Conservation (phyloP, 2,113 vertebrate genomes). For the Aldabrachelys gigantea region DNA sequence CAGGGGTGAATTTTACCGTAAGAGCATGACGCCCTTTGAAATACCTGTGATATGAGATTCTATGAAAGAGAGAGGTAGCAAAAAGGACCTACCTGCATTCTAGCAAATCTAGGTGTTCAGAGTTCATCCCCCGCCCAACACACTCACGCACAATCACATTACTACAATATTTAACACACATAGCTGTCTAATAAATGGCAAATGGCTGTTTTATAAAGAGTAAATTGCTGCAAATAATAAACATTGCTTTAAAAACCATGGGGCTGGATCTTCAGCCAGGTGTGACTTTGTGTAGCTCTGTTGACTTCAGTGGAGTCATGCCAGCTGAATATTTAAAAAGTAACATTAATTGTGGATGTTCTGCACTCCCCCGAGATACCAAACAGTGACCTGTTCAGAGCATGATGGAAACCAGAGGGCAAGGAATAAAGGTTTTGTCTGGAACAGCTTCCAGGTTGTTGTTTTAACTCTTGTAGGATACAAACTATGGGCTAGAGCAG, state of each 20-base stretch:
- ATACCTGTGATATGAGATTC: background rate
- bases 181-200: rapidly evolving
- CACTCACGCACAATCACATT: background rate
- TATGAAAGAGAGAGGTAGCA: background rate
- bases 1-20: no score
- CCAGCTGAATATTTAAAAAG: background rate
- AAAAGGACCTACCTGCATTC: background rate
- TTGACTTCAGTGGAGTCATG: background rate
- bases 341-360: background rate
- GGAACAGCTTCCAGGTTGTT: background rate
- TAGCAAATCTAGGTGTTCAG: background rate
- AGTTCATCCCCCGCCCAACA: background rate
- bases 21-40: background rate
- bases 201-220: background rate
- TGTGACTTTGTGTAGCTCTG: rapidly evolving
- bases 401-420: background rate
- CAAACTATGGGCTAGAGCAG: background rate
- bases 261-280: background rate
- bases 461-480: background rate
- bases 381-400: background rate
- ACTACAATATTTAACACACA: background rate
- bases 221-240: background rate
- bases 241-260: rapidly evolving
- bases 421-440: background rate
- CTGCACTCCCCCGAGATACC: background rate